phyloP scores from a whole-genome alignment of 2,797 vertebrate genomes.

The Sciaenops ocellatus region DNA sequence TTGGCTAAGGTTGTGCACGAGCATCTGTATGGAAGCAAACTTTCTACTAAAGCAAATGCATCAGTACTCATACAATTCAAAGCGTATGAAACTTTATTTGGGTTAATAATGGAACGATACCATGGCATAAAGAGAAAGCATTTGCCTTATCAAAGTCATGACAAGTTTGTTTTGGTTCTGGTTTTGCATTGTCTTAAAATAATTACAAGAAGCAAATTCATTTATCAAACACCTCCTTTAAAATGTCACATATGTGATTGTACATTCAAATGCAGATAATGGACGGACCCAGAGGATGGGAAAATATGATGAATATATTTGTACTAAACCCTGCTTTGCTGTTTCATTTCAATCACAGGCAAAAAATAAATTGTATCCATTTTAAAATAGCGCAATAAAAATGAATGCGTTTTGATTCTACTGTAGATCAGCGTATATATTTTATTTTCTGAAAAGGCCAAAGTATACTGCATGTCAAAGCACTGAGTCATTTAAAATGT shows the following conservation, averaged over 20 bases:
- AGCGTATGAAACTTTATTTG: not conserved
- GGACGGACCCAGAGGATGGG: not conserved
- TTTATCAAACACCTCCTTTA: too few relatives aligned
- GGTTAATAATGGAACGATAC: too few relatives aligned
- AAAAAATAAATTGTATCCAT: not conserved
- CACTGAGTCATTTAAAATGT: slow-evolving; percentile 25
- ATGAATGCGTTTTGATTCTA: not conserved
- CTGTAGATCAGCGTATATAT: not conserved
- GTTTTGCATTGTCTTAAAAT: not conserved
- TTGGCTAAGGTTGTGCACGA: not conserved
- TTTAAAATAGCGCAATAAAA: not conserved
- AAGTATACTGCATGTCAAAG: slow-evolving; percentile 4
- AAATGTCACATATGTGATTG: too few relatives aligned
- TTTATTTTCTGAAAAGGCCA: slow-evolving; percentile 7
- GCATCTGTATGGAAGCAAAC: not conserved
- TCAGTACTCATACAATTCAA: not conserved
- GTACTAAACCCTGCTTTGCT: not conserved
- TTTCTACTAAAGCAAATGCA: not conserved
- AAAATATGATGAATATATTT: too few relatives aligned
- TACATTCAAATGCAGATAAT: not conserved
- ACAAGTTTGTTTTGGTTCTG: not conserved
- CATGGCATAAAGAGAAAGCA: not conserved
- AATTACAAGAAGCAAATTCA: not conserved
- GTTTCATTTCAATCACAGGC: not conserved
- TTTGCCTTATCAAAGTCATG: not conserved